Evolutionary conservation across 2,888 invertebrate species (phyloP).

Genomic region (Apomyelois bistriatella): DNA sequence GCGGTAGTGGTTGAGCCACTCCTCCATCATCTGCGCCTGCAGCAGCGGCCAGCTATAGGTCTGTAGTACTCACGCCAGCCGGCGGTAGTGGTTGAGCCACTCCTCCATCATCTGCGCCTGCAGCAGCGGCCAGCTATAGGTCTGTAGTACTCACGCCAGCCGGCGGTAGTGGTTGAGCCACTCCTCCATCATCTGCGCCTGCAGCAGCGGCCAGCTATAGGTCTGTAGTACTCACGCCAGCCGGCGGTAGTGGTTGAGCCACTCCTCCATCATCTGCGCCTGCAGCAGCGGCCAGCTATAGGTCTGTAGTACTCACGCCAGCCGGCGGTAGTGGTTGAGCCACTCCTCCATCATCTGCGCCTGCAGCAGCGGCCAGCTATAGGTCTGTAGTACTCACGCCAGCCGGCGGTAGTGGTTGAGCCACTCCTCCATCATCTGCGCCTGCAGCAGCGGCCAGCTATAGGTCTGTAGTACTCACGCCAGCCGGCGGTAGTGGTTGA

Average conservation of each 20-base stretch:
- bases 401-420: slow-evolving; percentile 94
- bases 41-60: slow-evolving; percentile 87
- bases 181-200: slow-evolving; percentile 90
- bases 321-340: slow-evolving; percentile 95
- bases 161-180: slow-evolving; percentile 97
- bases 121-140: slow-evolving; percentile 87
- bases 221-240: slow-evolving; percentile 64
- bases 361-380: slow-evolving; percentile 90
- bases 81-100: slow-evolving; percentile 96
- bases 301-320: slow-evolving; percentile 57
- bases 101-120: slow-evolving; percentile 91
- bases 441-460: slow-evolving; percentile 91
- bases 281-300: slow-evolving; percentile 90
- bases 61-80: slow-evolving; percentile 74
- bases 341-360: slow-evolving; percentile 92
- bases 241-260: slow-evolving; percentile 96
- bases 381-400: slow-evolving; percentile 44
- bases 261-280: slow-evolving; percentile 91
- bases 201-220: slow-evolving; percentile 88
- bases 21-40: slow-evolving; percentile 89
- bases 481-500: slow-evolving; percentile 94
- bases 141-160: slow-evolving; percentile 65
- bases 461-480: slow-evolving; percentile 42
- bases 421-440: slow-evolving; percentile 94
- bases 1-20: slow-evolving; percentile 97